Evolutionary conservation across 2,113 vertebrate genomes (phyloP), one percentile per base, ranked within the genome.

Genomic region (Dasyprocta punctata): DNA sequence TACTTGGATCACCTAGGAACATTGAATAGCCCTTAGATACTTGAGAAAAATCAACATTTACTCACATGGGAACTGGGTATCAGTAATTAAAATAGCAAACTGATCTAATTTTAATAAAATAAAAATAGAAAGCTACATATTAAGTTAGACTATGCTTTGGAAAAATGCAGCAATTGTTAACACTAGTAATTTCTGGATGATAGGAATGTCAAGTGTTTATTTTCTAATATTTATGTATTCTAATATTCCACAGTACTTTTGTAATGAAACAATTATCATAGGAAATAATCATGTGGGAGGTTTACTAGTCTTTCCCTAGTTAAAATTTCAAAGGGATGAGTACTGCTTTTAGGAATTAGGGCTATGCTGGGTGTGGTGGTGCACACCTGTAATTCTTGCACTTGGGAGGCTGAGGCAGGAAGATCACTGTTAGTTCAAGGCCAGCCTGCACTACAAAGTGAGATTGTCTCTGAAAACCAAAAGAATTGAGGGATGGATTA

Each of bases 61-160:
- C 61, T 60, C 38, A 96, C 58, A 89, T 26, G 10, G 44, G 85
- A 49, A 81, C 19, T 22, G 30, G 24, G 10, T 54, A 92, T 80
- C 24, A 41, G 26, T 4, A 36, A 85, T 33, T 41, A 41, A 81
- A 95, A 71, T 67, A 77, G 28, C 28, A 89, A 92, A 58, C 4
- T 80, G 38, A 80, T 30, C 63, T 90, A 22, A 89, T 87, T 90
- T 96, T 92, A 71, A 11, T 44, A 92, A 84, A 91, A 73, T 41
- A 80, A 81, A 85, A 91, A 71, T 90, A 65, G 80, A 94, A 92
- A 77, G n/a, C 49, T 86, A 83, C 6, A 77, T 30, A 86, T 47
- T 17, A 78, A 20, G 38, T 84, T 67, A 84, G 28, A 96, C 5
- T 44, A 71, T 38, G 17, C 54, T 84, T 36, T 71, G 44, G 26